Conservation (phyloP, 2,113 vertebrate species). For the Paralichthys olivaceus region DNA sequence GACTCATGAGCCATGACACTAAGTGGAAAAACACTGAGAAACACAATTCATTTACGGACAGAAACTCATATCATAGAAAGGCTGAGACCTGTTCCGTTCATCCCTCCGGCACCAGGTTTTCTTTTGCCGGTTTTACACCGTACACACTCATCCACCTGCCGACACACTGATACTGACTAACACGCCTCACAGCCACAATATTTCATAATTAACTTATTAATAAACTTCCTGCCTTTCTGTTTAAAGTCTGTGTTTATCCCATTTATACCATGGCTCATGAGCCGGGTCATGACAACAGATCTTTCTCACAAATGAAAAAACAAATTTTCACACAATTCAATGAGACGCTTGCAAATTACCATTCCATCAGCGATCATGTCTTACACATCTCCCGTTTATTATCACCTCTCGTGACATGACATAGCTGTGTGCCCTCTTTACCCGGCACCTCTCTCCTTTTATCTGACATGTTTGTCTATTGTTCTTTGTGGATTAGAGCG, state of each 20-base stretch:
- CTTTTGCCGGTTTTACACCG: too few species aligned
- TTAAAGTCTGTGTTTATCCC: neutral
- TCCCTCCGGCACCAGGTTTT: too few species aligned
- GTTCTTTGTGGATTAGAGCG: constrained; percentile 70
- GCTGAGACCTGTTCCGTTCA: too few species aligned
- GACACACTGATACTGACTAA: too few species aligned
- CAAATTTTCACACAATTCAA: constrained; percentile 44
- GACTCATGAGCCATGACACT: too few species aligned
- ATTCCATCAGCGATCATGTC: constrained; percentile 58
- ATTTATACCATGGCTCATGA: neutral
- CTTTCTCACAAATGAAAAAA: constrained; percentile 43
- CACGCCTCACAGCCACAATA: too few species aligned
- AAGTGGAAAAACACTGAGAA: too few species aligned
- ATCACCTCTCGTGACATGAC: constrained; percentile 53
- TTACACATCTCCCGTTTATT: constrained; percentile 56
- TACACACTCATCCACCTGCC: too few species aligned
- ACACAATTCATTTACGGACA: too few species aligned
- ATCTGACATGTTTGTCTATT: constrained; percentile 66
- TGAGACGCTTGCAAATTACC: constrained; percentile 40
- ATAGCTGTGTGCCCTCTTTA: constrained; percentile 53
- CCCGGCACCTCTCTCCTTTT: constrained; percentile 41
- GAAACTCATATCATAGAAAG: too few species aligned
- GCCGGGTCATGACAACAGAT: neutral
- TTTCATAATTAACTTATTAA: neutral
- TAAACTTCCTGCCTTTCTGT: neutral